These are phyloP conservation scores for Beris morrisii DNA, from an alignment of 2,888 invertebrate species.

Conservation along the genomic window DNA sequence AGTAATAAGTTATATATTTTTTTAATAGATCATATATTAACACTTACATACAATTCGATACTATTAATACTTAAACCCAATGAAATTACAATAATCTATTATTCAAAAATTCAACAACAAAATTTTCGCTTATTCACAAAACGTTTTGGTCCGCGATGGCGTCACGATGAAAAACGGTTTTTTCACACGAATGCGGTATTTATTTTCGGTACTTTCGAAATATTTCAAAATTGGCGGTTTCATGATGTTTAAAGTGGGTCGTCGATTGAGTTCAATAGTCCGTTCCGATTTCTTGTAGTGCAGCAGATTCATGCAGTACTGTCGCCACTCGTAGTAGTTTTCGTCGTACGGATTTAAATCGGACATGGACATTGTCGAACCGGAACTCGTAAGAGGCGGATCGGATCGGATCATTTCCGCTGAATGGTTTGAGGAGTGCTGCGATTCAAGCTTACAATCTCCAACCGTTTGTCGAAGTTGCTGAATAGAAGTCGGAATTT, in stretches of 20 bases:
- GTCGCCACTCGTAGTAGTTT: constrained; percentile 41
- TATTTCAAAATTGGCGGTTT: constrained; percentile 17
- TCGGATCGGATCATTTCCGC: background rate
- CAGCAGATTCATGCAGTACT: constrained; percentile 41
- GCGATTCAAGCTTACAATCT: background rate
- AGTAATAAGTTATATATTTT: too few species aligned
- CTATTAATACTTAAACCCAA: too few species aligned
- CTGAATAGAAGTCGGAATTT: background rate
- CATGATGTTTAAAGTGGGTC: constrained; percentile 25
- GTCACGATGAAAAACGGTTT: constrained; percentile 19
- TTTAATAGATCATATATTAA: too few species aligned
- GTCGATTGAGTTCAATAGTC: constrained; percentile 41
- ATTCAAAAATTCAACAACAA: background rate
- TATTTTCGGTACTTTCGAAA: constrained; percentile 10
- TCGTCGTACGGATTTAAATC: constrained; percentile 41
- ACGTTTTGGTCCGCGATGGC: constrained; percentile 7
- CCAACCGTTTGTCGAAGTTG: background rate
- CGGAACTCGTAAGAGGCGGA: background rate
- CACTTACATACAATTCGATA: too few species aligned
- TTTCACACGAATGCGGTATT: constrained; percentile 3
- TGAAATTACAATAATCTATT: too few species aligned
- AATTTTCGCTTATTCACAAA: background rate
- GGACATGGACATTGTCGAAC: background rate
- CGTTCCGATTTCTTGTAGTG: constrained; percentile 43
- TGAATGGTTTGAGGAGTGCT: too few species aligned